Conservation (phyloP, 1,140 invertebrate genomes). For the Ceratosolen solmsi region DNA sequence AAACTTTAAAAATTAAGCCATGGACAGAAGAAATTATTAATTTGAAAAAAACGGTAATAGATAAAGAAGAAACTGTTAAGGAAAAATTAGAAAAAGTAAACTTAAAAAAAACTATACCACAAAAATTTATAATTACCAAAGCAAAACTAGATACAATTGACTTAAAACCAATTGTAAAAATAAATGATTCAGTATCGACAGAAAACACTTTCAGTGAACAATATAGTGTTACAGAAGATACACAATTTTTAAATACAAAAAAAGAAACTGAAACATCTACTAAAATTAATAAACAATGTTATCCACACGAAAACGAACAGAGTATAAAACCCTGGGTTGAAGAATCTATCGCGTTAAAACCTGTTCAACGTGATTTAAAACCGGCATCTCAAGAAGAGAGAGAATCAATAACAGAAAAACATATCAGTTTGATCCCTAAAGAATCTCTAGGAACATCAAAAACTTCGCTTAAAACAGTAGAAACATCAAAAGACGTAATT, state of each 20-base stretch:
- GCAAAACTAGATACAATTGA: constrained; percentile 62
- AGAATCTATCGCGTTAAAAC: no score
- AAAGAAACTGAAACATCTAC: not conserved
- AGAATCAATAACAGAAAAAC: no score
- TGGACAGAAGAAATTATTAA: constrained; percentile 66
- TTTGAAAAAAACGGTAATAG: constrained; percentile 59
- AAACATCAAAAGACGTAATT: not conserved
- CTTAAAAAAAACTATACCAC: constrained; percentile 72
- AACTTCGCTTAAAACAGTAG: not conserved
- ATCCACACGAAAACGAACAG: not conserved
- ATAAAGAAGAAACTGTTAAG: constrained; percentile 63
- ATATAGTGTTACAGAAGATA: constrained; percentile 53
- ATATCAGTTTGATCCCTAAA: no score
- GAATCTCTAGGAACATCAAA: no score
- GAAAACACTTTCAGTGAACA: not conserved
- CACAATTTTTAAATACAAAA: constrained; percentile 16
- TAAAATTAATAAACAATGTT: not conserved
- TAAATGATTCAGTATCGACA: not conserved
- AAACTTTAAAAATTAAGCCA: constrained; percentile 55
- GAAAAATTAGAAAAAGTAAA: constrained; percentile 68
- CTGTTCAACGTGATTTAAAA: no score
- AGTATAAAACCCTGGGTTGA: no score
- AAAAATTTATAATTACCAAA: constrained; percentile 60
- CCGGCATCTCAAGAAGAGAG: no score
- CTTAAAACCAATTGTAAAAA: constrained; percentile 53